Evolutionary conservation across 2,888 invertebrate species (phyloP).

Genomic region (Sialis fuliginosa): DNA sequence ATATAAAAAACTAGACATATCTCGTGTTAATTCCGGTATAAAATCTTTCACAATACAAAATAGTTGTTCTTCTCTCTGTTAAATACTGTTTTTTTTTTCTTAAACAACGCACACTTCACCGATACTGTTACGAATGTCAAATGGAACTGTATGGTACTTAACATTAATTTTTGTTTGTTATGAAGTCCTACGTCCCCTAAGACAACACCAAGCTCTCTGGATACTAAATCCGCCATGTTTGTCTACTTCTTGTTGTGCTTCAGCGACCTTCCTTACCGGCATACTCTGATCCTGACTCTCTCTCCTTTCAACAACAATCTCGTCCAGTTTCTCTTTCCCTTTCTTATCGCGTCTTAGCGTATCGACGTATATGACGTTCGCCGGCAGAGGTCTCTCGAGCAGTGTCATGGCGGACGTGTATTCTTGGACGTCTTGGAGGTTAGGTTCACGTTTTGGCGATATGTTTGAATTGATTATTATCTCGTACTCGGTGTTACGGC

Average conservation of each 20-base stretch:
- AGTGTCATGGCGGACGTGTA: constrained; percentile 1
- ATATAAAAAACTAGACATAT: too few relatives aligned
- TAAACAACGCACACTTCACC: too few relatives aligned
- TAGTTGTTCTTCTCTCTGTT: too few relatives aligned
- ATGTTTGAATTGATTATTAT: neutral
- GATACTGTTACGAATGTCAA: too few relatives aligned
- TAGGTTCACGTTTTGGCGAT: neutral
- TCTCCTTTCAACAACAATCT: constrained; percentile 8
- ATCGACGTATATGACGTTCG: neutral
- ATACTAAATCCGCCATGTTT: constrained; percentile 27
- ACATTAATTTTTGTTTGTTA: constrained; percentile 12
- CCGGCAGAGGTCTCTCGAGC: constrained; percentile 1
- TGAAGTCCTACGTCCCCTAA: constrained; percentile 24
- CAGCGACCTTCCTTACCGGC: constrained; percentile 1
- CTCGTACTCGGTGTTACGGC: neutral
- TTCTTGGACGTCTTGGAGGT: neutral
- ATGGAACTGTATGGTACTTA: too few relatives aligned
- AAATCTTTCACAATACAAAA: too few relatives aligned
- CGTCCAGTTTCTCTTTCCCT: constrained; percentile 1
- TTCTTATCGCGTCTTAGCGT: constrained; percentile 1
- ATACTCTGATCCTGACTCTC: neutral
- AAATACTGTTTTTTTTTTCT: too few relatives aligned
- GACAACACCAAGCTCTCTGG: constrained; percentile 33
- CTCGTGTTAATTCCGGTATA: too few relatives aligned
- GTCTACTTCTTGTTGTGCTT: constrained; percentile 17